Percentiles rank a stretch among this genome's conserved stretches.
Conservation (phyloP, 2,888 invertebrate species). For the Dione vanillae region DNA sequence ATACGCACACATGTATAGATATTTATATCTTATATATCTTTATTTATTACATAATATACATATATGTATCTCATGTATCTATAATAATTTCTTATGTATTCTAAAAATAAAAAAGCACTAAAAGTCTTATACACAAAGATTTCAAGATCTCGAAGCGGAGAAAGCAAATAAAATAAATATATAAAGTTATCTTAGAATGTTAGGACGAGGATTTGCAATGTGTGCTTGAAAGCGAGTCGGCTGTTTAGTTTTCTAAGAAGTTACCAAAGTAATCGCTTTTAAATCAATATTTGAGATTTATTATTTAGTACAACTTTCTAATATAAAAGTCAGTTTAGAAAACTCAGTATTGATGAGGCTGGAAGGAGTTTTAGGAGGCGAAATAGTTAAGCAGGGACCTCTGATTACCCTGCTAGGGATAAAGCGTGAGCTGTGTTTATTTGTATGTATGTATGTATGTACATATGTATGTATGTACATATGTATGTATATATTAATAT, state of each 20-base stretch:
- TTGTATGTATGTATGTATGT: too few species aligned
- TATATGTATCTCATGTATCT: not conserved
- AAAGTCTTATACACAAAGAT: not conserved
- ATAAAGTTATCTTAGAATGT: slow-evolving; percentile 31
- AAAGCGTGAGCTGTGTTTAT: too few species aligned
- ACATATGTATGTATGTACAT: too few species aligned
- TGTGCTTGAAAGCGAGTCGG: slow-evolving; percentile 18
- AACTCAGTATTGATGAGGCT: too few species aligned
- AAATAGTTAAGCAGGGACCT: too few species aligned
- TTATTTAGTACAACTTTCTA: not conserved
- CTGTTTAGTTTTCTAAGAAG: slow-evolving; percentile 4
- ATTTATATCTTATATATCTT: too few species aligned
- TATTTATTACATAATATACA: too few species aligned
- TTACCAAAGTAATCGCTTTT: not conserved
- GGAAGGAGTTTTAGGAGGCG: too few species aligned
- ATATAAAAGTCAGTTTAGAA: too few species aligned
- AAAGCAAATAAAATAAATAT: slow-evolving; percentile 27
- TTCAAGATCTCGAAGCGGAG: not conserved
- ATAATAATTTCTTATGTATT: not conserved
- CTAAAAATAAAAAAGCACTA: not conserved
- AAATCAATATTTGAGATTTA: not conserved
- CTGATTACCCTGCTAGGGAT: too few species aligned
- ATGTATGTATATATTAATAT: too few species aligned
- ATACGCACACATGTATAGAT: too few species aligned
- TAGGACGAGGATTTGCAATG: slow-evolving; percentile 24